A percentile compares a stretch with the other conserved stretches of the same genome.
Evolutionary conservation across 2,888 invertebrate genomes (phyloP).

Genomic region (Spilosoma lubricipeda): DNA sequence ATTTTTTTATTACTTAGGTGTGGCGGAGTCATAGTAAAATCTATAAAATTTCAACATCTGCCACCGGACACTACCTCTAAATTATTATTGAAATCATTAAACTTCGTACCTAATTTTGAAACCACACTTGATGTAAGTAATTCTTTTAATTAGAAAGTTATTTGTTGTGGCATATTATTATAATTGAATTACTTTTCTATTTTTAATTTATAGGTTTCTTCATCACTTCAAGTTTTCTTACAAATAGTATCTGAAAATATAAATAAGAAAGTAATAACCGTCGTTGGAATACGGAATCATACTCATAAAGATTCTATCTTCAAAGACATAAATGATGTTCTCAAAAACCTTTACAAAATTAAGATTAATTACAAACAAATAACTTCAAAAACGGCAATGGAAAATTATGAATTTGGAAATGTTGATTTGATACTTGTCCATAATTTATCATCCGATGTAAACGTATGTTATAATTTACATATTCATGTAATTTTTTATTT

Average conservation of each 20-base stretch:
- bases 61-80: slow-evolving; percentile 25
- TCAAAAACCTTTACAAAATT: slow-evolving; percentile 26
- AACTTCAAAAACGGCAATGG: slow-evolving; percentile 10
- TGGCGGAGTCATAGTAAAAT: slow-evolving; percentile 54
- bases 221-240: slow-evolving; percentile 46
- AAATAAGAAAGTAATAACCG: slow-evolving; percentile 40
- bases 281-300: slow-evolving; percentile 39
- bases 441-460: slow-evolving; percentile 42
- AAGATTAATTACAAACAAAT: slow-evolving; percentile 40
- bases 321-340: slow-evolving; percentile 31
- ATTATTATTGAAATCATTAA: slow-evolving; percentile 36
- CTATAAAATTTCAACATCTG: slow-evolving; percentile 45
- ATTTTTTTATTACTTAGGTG: slow-evolving; percentile 48
- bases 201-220: slow-evolving; percentile 29
- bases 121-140: slow-evolving; percentile 42
- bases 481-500: background rate
- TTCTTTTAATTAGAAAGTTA: background rate
- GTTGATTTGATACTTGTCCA: slow-evolving; percentile 48
- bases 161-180: background rate
- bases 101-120: slow-evolving; percentile 41
- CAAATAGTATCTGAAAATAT: slow-evolving; percentile 58
- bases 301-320: slow-evolving; percentile 26
- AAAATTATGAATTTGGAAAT: slow-evolving; percentile 18
- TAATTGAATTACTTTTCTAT: background rate
- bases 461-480: slow-evolving; percentile 31